These are phyloP conservation scores for Myiagra hebetior DNA, from an alignment of 2,113 vertebrate genomes.

Conservation along the genomic window DNA sequence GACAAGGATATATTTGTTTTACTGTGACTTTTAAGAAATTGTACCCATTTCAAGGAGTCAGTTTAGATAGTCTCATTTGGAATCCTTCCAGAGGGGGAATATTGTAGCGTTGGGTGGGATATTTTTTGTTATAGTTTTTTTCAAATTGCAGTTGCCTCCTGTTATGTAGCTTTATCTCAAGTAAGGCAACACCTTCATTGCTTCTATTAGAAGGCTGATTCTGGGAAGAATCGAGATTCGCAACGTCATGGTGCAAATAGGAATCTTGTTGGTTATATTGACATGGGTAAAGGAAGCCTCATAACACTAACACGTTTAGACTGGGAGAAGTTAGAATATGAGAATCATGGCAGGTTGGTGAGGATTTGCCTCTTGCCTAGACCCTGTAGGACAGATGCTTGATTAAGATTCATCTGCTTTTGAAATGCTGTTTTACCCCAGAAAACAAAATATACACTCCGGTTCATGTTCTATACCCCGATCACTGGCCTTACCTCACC, in stretches of 20 bases:
- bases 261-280: background rate
- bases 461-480: background rate
- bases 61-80: background rate
- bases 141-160: background rate
- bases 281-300: background rate
- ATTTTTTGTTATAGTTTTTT: background rate
- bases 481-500: background rate
- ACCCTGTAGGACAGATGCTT: background rate
- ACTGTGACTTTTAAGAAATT: background rate
- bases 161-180: background rate
- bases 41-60: background rate
- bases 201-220: background rate
- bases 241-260: background rate
- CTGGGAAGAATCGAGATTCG: background rate
- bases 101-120: rapidly evolving
- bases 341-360: background rate
- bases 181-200: background rate
- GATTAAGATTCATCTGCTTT: background rate
- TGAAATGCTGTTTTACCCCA: background rate
- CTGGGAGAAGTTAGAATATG: background rate
- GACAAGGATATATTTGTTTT: background rate
- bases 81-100: background rate
- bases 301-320: too few species aligned
- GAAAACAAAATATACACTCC: background rate
- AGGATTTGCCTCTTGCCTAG: background rate